Evolutionary conservation across 2,888 invertebrate species (phyloP).

Genomic region (Therioaphis trifolii): DNA sequence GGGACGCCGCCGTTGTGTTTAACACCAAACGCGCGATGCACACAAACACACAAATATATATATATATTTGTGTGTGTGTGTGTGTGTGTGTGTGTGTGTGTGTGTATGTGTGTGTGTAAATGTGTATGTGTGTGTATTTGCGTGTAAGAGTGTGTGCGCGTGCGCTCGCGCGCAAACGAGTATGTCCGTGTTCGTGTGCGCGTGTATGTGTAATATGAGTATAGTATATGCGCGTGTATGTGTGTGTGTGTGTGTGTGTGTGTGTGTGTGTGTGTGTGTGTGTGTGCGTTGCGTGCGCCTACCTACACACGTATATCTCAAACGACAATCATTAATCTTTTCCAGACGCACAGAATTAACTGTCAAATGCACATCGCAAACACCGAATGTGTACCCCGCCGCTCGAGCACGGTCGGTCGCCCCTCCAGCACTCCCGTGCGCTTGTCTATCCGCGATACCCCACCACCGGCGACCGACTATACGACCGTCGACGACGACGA

Average conservation of each 20-base stretch:
- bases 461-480: background rate
- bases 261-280: background rate
- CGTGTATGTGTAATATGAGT: background rate
- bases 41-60: background rate
- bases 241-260: background rate
- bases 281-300: background rate
- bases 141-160: background rate
- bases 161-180: conserved; percentile 53
- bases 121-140: too few relatives aligned
- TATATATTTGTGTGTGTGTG: background rate
- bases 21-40: conserved; percentile 46
- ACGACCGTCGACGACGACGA: background rate
- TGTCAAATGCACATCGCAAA: conserved; percentile 65
- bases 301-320: conserved; percentile 53
- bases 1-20: conserved; percentile 46
- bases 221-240: background rate
- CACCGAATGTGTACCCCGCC: conserved; percentile 56
- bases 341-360: conserved; percentile 64
- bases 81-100: background rate
- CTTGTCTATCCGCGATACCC: background rate
- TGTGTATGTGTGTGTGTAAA: background rate
- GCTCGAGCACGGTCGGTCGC: conserved; percentile 29
- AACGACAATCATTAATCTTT: conserved; percentile 64
- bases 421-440: background rate
- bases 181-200: background rate